phyloP scores from a whole-genome alignment of 2,113 vertebrate genomes.

The Phylloscopus trochiloides region DNA sequence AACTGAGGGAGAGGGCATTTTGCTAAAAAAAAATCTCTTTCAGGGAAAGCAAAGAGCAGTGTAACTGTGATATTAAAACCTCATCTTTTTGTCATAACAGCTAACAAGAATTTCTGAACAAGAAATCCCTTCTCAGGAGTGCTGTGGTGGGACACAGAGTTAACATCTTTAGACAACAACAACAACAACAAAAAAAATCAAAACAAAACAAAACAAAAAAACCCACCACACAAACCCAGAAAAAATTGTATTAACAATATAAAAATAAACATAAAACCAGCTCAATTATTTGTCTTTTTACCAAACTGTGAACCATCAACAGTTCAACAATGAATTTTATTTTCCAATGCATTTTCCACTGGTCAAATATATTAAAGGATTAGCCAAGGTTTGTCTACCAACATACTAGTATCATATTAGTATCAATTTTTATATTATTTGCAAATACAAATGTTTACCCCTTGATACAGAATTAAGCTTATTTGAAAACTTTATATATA shows the following conservation, averaged over 20 bases:
- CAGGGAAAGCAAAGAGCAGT: not conserved
- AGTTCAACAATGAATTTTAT: not conserved
- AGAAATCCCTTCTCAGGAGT: not conserved
- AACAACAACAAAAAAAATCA: not conserved
- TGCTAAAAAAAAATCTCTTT: not conserved
- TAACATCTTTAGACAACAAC: not conserved
- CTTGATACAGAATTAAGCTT: not conserved
- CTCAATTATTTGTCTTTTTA: not conserved
- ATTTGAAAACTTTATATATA: not conserved
- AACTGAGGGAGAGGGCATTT: not conserved
- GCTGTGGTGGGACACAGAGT: not conserved
- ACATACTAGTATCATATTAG: accelerated
- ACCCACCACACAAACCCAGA: not conserved
- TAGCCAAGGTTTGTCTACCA: not conserved
- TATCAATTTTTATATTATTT: not conserved
- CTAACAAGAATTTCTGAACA: not conserved
- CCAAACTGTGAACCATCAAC: not conserved
- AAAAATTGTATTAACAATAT: not conserved
- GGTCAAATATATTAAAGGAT: not conserved
- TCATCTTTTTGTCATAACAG: not conserved
- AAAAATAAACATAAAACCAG: not conserved
- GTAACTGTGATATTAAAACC: not conserved
- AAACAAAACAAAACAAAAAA: too few relatives aligned
- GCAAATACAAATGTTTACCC: not conserved
- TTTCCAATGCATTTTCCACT: not conserved